phyloP scores from a whole-genome alignment of 2,888 invertebrate genomes.

The Agapostemon virescens region DNA sequence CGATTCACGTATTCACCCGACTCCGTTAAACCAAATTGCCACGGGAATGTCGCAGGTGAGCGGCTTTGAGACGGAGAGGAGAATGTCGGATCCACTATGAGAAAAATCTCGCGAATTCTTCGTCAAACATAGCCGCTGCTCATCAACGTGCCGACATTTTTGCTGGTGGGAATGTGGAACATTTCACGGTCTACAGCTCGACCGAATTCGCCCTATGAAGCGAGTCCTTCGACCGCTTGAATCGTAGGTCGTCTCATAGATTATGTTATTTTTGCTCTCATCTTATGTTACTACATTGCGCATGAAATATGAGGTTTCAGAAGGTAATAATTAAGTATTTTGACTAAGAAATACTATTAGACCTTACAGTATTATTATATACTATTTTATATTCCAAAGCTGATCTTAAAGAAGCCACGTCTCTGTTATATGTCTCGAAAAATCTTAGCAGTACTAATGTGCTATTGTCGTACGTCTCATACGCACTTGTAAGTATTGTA shows the following conservation, averaged over 20 bases:
- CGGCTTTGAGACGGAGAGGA: background rate
- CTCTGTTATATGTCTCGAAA: too few relatives aligned
- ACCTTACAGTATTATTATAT: background rate
- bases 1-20: slow-evolving; percentile 13
- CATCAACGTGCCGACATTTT: slow-evolving; percentile 26
- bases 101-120: slow-evolving; percentile 31
- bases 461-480: too few relatives aligned
- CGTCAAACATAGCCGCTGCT: slow-evolving; percentile 27
- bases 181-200: slow-evolving; percentile 11
- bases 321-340: too few relatives aligned
- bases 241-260: background rate
- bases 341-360: background rate
- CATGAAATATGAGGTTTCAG: background rate
- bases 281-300: background rate
- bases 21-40: slow-evolving; percentile 21
- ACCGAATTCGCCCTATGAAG: slow-evolving; percentile 7
- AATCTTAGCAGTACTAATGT: too few relatives aligned
- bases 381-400: background rate
- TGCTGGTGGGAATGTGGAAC: slow-evolving; percentile 19
- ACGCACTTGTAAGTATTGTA: too few relatives aligned
- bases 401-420: background rate
- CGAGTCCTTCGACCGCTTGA: slow-evolving; percentile 7
- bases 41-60: background rate
- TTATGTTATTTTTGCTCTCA: background rate
- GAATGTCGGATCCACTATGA: background rate